Conservation (phyloP, 2,888 invertebrate species). For the Stenodera caucasica region DNA sequence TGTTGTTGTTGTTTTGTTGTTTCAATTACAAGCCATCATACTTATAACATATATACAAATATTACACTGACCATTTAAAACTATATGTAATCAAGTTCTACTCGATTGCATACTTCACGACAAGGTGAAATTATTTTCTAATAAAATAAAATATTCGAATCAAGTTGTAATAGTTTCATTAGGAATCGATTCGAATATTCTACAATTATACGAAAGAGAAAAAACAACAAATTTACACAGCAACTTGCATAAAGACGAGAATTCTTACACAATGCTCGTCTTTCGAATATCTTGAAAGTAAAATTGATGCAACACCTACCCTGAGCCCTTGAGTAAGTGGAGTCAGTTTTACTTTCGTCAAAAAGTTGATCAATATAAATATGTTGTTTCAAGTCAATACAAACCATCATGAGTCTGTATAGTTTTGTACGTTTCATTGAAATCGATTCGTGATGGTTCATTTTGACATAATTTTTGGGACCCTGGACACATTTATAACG, state of each 20-base stretch:
- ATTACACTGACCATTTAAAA: slow-evolving; percentile 43
- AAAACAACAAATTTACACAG: slow-evolving; percentile 29
- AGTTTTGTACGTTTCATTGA: not conserved
- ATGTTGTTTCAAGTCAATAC: slow-evolving; percentile 22
- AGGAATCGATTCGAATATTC: slow-evolving; percentile 34
- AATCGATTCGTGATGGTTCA: slow-evolving; percentile 18
- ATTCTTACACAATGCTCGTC: slow-evolving; percentile 18
- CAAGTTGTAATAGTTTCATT: slow-evolving; percentile 23
- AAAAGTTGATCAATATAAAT: slow-evolving; percentile 24
- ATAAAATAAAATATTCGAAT: slow-evolving; percentile 24
- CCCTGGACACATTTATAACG: slow-evolving; percentile 31
- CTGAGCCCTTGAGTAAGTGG: slow-evolving; percentile 43
- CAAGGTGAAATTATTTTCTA: slow-evolving; percentile 18
- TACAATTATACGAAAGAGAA: slow-evolving; percentile 24
- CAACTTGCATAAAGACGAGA: slow-evolving; percentile 19
- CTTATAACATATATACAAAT: slow-evolving; percentile 48
- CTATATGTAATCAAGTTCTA: slow-evolving; percentile 40
- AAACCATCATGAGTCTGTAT: slow-evolving; percentile 19
- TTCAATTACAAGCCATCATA: slow-evolving; percentile 42
- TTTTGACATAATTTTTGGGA: slow-evolving; percentile 18
- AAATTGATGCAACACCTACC: slow-evolving; percentile 36
- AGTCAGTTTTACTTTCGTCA: slow-evolving; percentile 31
- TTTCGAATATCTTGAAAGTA: slow-evolving; percentile 22
- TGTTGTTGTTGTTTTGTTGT: slow-evolving; percentile 14
- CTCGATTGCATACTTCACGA: slow-evolving; percentile 39